Evolutionary conservation across 2,888 invertebrate species (phyloP).

Genomic region (Agrochola circellaris): DNA sequence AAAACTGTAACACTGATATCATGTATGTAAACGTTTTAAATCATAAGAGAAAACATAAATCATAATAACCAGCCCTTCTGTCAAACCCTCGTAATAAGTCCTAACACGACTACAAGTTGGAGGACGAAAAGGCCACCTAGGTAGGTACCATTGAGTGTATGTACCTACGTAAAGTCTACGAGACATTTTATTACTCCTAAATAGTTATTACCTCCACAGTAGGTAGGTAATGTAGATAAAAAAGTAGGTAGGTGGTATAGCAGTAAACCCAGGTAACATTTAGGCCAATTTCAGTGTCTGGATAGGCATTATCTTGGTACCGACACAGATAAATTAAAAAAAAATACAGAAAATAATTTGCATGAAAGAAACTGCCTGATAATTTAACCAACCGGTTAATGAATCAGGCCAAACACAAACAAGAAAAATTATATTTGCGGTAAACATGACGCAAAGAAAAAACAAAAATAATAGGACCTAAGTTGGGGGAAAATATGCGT

Average conservation of each 20-base stretch:
- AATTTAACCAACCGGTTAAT: too few species aligned
- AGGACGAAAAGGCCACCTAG: neutral
- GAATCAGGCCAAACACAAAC: too few species aligned
- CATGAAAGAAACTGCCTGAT: neutral
- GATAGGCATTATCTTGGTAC: neutral
- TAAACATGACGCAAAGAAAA: too few species aligned
- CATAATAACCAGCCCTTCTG: conserved; percentile 19
- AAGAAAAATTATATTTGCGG: too few species aligned
- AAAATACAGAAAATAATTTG: neutral
- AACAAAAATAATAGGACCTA: too few species aligned
- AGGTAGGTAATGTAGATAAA: neutral
- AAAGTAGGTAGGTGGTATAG: neutral
- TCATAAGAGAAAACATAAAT: conserved; percentile 18
- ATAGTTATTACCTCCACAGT: conserved; percentile 1
- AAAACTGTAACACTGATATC: neutral
- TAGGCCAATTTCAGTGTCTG: neutral
- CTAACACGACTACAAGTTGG: conserved; percentile 4
- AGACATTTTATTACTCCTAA: conserved; percentile 10
- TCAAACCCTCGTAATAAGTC: conserved; percentile 33
- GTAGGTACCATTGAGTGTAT: neutral
- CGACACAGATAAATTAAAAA: neutral
- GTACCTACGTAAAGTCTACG: neutral
- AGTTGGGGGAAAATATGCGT: too few species aligned
- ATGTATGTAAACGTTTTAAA: neutral
- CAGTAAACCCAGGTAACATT: conserved; percentile 4